Base-by-base conservation (phyloP, 2,113 vertebrate genomes). In the Rhegmatorhina hoffmannsi region DNA sequence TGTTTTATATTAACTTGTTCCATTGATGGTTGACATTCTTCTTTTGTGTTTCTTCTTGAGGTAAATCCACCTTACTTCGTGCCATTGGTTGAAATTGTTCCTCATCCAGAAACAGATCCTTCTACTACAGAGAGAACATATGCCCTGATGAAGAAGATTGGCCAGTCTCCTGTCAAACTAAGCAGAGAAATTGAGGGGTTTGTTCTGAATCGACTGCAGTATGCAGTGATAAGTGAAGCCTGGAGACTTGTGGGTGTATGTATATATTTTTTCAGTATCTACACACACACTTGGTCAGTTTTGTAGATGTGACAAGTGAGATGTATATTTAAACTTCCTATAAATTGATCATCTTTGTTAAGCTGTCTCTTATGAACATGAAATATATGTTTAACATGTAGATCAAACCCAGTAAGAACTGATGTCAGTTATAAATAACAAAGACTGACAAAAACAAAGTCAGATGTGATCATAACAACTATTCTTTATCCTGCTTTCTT, bases 61-160 rank as follows among this genome's bases (percentile, higher is more conserved):
- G 99, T 99, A 67, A 99, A 99, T 92, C 99, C 99, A 6, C 99
- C 99, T 7, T 99, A 99, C 91, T 98, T 98, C 31, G 98, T 99
- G 28, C 99, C 98, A 0, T 96, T 99, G 98, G 99, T 99, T 91
- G 99, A 99, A 98, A 98, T 99, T 97, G 98, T 99, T 62, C 99
- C 99, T 84, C 99, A 99, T 97, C 98, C 99, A 8, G 98, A 99
- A 95, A 99, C 99, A 2, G 94, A 97, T 52, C 74, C 97, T 3
- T 81, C 82, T 11, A 98, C 98, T 3, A 94, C 98, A 98, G 98
- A 99, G 77, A 95, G 85, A 91, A 98, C 99, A 17, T 97, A 98
- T 3, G 73, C 97, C 46, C 92, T 99, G 80, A 99, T 99, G 99
- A 98, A 92, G 91, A 98, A 97, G 96, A 98, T 99, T 62, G 99